Conservation (phyloP, 2,113 vertebrate species). For the Cyanistes caeruleus region DNA sequence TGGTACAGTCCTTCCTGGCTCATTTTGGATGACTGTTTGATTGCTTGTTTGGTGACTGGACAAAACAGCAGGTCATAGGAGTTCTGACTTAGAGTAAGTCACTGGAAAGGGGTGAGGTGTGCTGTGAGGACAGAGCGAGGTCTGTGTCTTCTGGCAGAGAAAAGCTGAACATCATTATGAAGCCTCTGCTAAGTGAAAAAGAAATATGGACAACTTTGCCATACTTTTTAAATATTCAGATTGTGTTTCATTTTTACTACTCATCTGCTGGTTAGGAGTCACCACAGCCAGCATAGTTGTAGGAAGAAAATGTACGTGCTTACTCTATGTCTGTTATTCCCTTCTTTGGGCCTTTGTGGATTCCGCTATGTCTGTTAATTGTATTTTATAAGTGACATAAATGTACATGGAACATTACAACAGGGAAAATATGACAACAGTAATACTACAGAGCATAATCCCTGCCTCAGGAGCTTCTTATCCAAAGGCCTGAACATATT, state of each 20-base stretch:
- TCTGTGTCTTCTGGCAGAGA: not conserved
- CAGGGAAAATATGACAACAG: conserved; percentile 48
- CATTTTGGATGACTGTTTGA: not conserved
- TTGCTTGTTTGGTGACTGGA: not conserved
- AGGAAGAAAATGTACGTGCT: not conserved
- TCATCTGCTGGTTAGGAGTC: not conserved
- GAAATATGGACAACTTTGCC: not conserved
- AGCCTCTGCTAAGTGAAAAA: not conserved
- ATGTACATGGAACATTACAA: conserved; percentile 55
- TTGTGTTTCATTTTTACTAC: not conserved
- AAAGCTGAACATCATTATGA: not conserved
- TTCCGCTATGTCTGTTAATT: conserved; percentile 38
- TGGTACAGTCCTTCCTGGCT: not conserved
- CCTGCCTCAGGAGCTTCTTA: conserved; percentile 24
- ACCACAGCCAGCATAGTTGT: not conserved
- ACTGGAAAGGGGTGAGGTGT: not conserved
- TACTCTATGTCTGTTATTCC: not conserved
- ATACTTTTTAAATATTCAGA: not conserved
- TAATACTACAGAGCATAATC: conserved; percentile 39
- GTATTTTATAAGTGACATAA: conserved; percentile 43
- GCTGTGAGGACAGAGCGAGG: not conserved
- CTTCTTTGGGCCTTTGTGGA: conserved; percentile 23
- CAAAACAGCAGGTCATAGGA: not conserved
- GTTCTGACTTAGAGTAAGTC: not conserved
- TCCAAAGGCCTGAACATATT: not conserved